Evolutionary conservation across 1,140 invertebrate genomes (phyloP).

Genomic region (Hycleus cichorii): DNA sequence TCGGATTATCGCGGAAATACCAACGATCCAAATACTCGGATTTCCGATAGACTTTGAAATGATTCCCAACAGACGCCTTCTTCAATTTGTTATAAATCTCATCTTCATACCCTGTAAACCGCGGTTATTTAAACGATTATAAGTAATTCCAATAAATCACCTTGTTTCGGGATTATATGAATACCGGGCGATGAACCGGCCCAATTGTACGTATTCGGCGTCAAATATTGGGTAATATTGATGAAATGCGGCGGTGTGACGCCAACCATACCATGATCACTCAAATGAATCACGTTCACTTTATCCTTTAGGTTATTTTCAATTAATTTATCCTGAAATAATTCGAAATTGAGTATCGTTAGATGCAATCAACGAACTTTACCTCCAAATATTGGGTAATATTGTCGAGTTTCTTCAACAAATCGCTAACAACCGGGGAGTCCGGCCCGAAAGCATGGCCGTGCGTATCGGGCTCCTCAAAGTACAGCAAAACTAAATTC

Average conservation of each 20-base stretch:
- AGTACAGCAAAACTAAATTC: constrained; percentile 62
- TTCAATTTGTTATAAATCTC: constrained; percentile 48
- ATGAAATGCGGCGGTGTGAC: constrained; percentile 48
- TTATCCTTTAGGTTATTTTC: constrained; percentile 31
- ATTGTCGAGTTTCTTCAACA: constrained; percentile 50
- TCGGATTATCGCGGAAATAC: constrained; percentile 52
- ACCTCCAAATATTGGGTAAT: constrained; percentile 46
- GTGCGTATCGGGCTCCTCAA: constrained; percentile 62
- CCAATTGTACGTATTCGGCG: constrained; percentile 43
- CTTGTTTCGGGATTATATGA: constrained; percentile 49
- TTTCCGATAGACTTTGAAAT: constrained; percentile 52
- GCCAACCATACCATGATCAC: constrained; percentile 67
- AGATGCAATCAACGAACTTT: constrained; percentile 4
- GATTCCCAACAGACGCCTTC: constrained; percentile 38
- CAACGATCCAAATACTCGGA: constrained; percentile 50
- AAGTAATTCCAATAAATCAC: constrained; percentile 22
- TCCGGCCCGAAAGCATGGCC: constrained; percentile 47
- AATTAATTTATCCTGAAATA: not conserved
- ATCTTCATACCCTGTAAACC: constrained; percentile 42
- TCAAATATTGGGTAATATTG: constrained; percentile 51
- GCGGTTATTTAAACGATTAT: not conserved
- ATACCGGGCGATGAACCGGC: constrained; percentile 44
- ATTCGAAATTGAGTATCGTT: not conserved
- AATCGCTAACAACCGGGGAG: constrained; percentile 32
- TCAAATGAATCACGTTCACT: constrained; percentile 62